These are phyloP conservation scores for Morone saxatilis DNA, from an alignment of 2,113 vertebrate species.

Conservation along the genomic window DNA sequence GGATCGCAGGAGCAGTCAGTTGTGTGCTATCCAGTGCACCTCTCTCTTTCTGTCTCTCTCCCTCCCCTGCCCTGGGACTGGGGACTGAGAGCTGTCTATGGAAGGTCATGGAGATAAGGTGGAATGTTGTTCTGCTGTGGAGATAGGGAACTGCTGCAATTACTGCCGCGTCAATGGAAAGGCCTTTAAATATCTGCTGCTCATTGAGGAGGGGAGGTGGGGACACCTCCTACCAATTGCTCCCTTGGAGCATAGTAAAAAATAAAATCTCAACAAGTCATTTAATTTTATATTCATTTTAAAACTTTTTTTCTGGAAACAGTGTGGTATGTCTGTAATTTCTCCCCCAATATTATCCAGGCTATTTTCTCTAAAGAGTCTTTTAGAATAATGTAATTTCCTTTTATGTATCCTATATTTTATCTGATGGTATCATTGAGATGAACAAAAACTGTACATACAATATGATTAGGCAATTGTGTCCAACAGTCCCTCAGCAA, in stretches of 20 bases:
- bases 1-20: slow-evolving; percentile 40
- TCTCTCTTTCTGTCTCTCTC: slow-evolving; percentile 19
- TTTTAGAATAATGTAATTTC: not conserved
- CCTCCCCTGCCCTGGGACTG: slow-evolving; percentile 22
- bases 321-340: not conserved
- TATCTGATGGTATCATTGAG: not conserved
- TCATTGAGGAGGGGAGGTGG: slow-evolving; percentile 15
- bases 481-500: too few relatives aligned
- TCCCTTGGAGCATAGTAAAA: slow-evolving; percentile 4
- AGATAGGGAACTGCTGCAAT: slow-evolving; percentile 67
- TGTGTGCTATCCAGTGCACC: slow-evolving; percentile 28
- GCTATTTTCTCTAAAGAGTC: not conserved
- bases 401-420: not conserved
- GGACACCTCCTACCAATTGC: slow-evolving; percentile 23
- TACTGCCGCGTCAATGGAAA: slow-evolving; percentile 62
- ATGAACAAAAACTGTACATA: not conserved
- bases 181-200: slow-evolving; percentile 62
- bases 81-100: slow-evolving; percentile 54
- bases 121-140: slow-evolving; percentile 55
- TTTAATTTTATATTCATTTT: not conserved
- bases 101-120: slow-evolving; percentile 81
- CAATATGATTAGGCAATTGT: not conserved
- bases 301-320: not conserved
- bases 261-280: slow-evolving; percentile 4
- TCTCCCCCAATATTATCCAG: not conserved